Conservation (phyloP, 2,113 vertebrate genomes). For the Labrus mixtus region DNA sequence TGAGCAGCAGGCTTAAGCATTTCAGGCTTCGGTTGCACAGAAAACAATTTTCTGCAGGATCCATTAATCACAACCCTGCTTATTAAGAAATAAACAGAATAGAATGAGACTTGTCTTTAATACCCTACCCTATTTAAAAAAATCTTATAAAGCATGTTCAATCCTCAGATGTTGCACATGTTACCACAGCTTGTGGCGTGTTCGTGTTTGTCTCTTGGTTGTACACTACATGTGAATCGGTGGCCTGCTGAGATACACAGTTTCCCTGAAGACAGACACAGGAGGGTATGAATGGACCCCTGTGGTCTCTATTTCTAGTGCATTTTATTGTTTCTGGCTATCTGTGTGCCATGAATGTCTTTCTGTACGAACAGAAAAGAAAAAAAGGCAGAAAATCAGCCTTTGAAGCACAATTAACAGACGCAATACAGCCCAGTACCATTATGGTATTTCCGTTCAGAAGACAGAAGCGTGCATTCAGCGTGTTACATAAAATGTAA, state of each 20-base stretch:
- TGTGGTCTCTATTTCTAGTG: slow-evolving; percentile 32
- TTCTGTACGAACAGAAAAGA: not conserved
- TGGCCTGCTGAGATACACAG: slow-evolving; percentile 59
- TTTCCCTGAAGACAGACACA: slow-evolving; percentile 48
- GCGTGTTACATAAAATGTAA: slow-evolving; percentile 33
- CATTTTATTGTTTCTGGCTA: slow-evolving; percentile 28
- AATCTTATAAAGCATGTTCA: not conserved
- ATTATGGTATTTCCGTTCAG: slow-evolving; percentile 22
- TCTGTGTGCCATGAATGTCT: slow-evolving; percentile 19
- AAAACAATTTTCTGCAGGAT: not conserved
- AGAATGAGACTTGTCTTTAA: not conserved
- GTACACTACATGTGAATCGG: slow-evolving; percentile 32
- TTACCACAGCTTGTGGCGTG: slow-evolving; percentile 12
- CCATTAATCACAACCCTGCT: not conserved
- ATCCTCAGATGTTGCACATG: not conserved
- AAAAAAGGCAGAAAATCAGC: slow-evolving; percentile 25
- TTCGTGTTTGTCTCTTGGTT: slow-evolving; percentile 18
- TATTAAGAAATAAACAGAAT: not conserved
- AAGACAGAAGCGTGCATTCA: slow-evolving; percentile 43
- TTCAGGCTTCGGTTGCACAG: not conserved
- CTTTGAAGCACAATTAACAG: slow-evolving; percentile 33
- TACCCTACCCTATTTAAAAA: not conserved
- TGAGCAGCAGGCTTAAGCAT: not conserved
- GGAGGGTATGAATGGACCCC: slow-evolving; percentile 50
- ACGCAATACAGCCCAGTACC: slow-evolving; percentile 11